These are phyloP conservation scores for pig (Sus scrofa) DNA, from an alignment of 2,113 vertebrate species.

Conservation along the genomic window T2T-Sscrofa CM000829.6:57662501-57663000, in stretches of 20 bases:
- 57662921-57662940: slow-evolving; percentile 44
- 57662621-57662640: background rate
- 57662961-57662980: slow-evolving; percentile 70
- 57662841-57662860: background rate
- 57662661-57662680: background rate
- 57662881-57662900: background rate
- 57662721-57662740: slow-evolving; percentile 9
- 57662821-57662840: background rate
- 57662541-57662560: background rate
- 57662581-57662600: background rate
- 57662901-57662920: slow-evolving; percentile 38
- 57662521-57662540: background rate
- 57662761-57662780: slow-evolving; percentile 42
- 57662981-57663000: slow-evolving; percentile 81
- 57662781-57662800: slow-evolving; percentile 54
- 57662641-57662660: background rate
- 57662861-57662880: background rate
- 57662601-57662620: background rate
- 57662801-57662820: background rate
- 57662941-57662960: slow-evolving; percentile 67
- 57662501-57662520: background rate
- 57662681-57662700: background rate
- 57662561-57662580: slow-evolving; percentile 27
- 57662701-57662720: background rate
- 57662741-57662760: background rate